Evolutionary conservation across 2,888 invertebrate genomes (phyloP), one percentile per base, ranked within the genome.

Genomic region (Yponomeuta cagnagella): DNA sequence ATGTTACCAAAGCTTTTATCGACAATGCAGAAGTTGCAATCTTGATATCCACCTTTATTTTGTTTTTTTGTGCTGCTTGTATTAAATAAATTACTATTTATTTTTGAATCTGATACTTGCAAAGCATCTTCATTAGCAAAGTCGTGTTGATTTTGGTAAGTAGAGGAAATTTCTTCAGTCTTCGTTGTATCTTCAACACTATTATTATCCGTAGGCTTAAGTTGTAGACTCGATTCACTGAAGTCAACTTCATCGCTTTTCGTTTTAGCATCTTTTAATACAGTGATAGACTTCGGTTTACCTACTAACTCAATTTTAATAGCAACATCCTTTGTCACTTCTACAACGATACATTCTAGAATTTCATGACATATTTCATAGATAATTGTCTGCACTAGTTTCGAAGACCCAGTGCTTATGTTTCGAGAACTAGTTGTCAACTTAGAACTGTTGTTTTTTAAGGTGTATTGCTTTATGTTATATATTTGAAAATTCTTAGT

Each of bases 181-280:
- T 23, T 64, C 9, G 8, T 63, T 10, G 2, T 64, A 10, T 64
- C 10, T 64, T 5, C 30, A 6, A 23, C 10, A 30, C 3, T 64
- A 30, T 64, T 64, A 30, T 64, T 31, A 64, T 30, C 64, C 8
- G 64, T 30, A 30, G 10, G 23, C 10, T 10, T 6, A 64, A 31
- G 12, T 64, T 64, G 8, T 30, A 30, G 64, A 64, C 30, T 64
- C 5, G 10, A 10, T 64, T 10, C 23, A 64, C 23, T 64, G 9
- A 64, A 58, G 52, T 64, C 30, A 64, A 64, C 64, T 23, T 64
- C 10, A n/a, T 23, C 64, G 30, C 30, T 64, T 64, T 64, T 64
- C 10, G 4, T 64, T 23, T 30, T 64, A 64, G 30, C 30, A 8
- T 30, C 23, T 64, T 64, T 64, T 64, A 30, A 23, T 2, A 31